These are phyloP conservation scores for Cheilosia grossa DNA, from an alignment of 2,888 invertebrate genomes.

Conservation along the genomic window DNA sequence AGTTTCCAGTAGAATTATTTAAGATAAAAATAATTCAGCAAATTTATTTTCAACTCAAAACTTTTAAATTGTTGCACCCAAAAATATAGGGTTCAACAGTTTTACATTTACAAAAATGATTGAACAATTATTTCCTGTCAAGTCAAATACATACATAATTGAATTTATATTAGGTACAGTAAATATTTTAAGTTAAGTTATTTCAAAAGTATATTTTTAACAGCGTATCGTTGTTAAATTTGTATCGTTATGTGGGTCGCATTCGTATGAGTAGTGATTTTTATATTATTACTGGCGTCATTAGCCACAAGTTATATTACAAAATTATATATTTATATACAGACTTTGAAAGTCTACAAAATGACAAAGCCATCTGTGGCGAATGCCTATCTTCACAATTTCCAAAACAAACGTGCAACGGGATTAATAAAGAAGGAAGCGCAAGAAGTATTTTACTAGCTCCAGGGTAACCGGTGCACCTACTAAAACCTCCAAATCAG, in stretches of 20 bases:
- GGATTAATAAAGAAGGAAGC: neutral
- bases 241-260: neutral
- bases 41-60: no score
- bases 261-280: neutral
- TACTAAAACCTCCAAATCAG: no score
- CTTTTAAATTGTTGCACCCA: no score
- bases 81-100: no score
- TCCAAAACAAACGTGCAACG: neutral
- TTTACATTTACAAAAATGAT: no score
- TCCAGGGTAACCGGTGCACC: neutral
- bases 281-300: neutral
- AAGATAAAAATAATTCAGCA: no score
- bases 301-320: neutral
- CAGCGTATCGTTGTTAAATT: neutral
- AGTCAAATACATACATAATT: no score
- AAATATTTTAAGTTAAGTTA: no score
- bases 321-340: neutral
- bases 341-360: conserved; percentile 1
- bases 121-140: no score
- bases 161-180: no score
- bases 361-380: neutral
- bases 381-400: neutral
- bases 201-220: neutral
- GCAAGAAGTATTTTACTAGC: neutral
- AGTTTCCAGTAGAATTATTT: no score